These are phyloP conservation scores for Cardiocondyla obscurior DNA, from an alignment of 1,140 invertebrate genomes.

Conservation along the genomic window DNA sequence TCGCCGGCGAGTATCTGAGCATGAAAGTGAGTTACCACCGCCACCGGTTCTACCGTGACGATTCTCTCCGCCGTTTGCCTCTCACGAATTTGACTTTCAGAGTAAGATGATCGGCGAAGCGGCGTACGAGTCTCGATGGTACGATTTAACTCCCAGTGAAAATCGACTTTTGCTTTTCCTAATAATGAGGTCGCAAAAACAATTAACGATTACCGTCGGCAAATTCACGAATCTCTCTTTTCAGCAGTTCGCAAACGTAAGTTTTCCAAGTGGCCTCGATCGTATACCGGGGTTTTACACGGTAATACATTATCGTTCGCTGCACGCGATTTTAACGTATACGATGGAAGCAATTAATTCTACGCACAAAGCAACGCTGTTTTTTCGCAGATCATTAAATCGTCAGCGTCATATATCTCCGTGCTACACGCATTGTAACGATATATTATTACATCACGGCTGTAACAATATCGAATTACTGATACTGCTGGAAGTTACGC, in stretches of 20 bases:
- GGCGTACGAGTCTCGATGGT: conserved; percentile 55
- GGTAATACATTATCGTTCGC: not conserved
- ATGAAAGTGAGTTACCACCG: conserved; percentile 16
- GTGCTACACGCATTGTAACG: conserved; percentile 50
- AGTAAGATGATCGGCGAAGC: conserved; percentile 45
- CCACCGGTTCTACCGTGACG: not conserved
- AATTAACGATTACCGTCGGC: conserved; percentile 52
- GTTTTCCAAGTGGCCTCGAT: not conserved
- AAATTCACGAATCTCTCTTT: conserved; percentile 61
- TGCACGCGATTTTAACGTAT: no score
- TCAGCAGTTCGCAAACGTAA: conserved; percentile 61
- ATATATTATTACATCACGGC: not conserved
- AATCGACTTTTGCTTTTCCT: conserved; percentile 48
- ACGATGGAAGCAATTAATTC: not conserved
- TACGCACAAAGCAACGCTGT: not conserved
- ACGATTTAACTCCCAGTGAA: conserved; percentile 43
- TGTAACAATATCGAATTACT: not conserved
- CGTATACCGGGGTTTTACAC: not conserved
- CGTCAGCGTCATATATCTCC: conserved; percentile 59
- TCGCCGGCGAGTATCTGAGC: conserved; percentile 63
- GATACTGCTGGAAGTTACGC: not conserved
- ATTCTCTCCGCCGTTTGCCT: not conserved
- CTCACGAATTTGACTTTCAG: conserved; percentile 26
- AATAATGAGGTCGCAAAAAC: conserved; percentile 63
- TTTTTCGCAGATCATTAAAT: conserved; percentile 53